These are phyloP conservation scores for Akabosia matsudoensis DNA, from an alignment of 1,140 invertebrate species.

Conservation along the genomic window DNA sequence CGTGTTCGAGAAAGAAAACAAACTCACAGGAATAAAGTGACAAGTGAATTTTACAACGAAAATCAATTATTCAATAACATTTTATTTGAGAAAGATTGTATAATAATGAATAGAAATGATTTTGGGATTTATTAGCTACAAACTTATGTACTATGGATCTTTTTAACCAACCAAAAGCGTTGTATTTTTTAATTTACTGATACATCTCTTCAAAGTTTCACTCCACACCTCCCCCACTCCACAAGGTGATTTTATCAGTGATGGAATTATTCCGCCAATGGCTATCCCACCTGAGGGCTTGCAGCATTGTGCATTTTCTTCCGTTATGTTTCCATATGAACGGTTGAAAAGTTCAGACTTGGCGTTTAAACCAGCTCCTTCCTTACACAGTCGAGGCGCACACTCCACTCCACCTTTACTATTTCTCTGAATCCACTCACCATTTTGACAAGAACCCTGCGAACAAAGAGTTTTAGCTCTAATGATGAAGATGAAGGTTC, in stretches of 20 bases:
- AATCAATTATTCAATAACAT: too few species aligned
- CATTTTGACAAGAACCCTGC: neutral
- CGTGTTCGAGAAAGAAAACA: too few species aligned
- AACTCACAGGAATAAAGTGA: too few species aligned
- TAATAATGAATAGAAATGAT: too few species aligned
- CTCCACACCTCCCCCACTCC: neutral
- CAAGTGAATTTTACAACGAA: too few species aligned
- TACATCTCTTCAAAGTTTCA: neutral
- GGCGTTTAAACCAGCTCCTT: neutral
- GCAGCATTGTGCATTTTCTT: neutral
- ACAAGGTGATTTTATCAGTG: neutral
- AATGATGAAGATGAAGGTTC: neutral
- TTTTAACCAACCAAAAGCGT: too few species aligned
- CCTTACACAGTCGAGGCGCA: neutral
- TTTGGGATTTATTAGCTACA: too few species aligned
- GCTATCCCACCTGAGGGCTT: neutral
- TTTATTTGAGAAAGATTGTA: too few species aligned
- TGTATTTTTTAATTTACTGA: too few species aligned
- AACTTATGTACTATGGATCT: too few species aligned
- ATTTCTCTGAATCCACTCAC: neutral
- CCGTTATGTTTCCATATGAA: neutral
- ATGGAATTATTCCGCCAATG: neutral
- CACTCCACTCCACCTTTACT: neutral
- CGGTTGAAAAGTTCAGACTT: neutral
- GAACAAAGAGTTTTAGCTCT: neutral